Conservation (phyloP, 2,797 vertebrate genomes). For the Taenioides sp. region DNA sequence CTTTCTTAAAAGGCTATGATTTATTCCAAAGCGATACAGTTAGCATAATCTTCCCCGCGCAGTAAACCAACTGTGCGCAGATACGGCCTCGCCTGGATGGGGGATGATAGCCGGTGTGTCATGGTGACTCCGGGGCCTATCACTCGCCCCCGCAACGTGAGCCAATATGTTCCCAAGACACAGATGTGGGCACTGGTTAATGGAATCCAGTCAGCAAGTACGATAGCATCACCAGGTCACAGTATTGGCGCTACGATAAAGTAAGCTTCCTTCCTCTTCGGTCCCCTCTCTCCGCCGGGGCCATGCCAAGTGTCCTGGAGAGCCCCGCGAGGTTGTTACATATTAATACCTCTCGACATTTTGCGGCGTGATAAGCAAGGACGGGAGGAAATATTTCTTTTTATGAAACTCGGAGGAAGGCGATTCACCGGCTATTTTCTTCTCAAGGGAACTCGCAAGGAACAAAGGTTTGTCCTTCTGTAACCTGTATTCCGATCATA, state of each 20-base stretch:
- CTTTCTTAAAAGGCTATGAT: conserved; percentile 33
- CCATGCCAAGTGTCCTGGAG: conserved; percentile 68
- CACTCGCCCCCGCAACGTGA: conserved; percentile 47
- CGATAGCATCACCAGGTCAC: conserved; percentile 72
- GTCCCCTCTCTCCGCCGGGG: conserved; percentile 51
- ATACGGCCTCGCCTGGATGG: conserved; percentile 56
- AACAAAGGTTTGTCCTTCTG: conserved; percentile 50
- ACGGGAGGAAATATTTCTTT: conserved; percentile 59
- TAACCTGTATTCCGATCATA: conserved; percentile 28
- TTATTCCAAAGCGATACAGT: conserved; percentile 36
- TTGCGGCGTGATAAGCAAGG: conserved; percentile 66
- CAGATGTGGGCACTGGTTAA: conserved; percentile 72
- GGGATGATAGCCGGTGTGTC: conserved; percentile 65
- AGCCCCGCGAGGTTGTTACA: conserved; percentile 72
- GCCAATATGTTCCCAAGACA: conserved; percentile 69
- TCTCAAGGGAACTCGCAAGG: conserved; percentile 15
- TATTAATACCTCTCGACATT: conserved; percentile 75
- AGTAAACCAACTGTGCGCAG: conserved; percentile 48
- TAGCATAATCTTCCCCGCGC: conserved; percentile 44
- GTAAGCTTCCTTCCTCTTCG: conserved; percentile 48
- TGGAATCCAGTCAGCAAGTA: conserved; percentile 72
- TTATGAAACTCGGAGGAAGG: conserved; percentile 41
- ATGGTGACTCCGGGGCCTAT: conserved; percentile 54
- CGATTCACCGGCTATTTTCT: conserved; percentile 40
- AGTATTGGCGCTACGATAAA: conserved; percentile 71